Percentiles rank a stretch among this genome's conserved stretches.
phyloP scores from a whole-genome alignment of 2,888 invertebrate species.

The Euclidia mi region DNA sequence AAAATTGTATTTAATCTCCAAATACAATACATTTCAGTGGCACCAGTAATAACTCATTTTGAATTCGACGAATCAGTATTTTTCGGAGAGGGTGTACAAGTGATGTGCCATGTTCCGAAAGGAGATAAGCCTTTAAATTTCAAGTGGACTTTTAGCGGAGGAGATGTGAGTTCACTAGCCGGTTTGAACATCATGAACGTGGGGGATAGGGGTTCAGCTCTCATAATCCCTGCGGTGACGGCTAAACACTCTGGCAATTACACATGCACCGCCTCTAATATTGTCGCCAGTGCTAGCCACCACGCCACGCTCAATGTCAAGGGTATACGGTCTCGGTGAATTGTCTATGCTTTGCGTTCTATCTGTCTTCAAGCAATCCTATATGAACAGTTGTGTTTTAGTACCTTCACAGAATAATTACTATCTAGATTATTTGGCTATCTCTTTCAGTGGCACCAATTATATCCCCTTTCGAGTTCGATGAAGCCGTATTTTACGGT shows the following conservation, averaged over 20 bases:
- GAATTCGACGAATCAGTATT: slow-evolving; percentile 90
- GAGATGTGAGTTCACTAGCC: slow-evolving; percentile 88
- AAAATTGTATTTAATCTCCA: slow-evolving; percentile 21
- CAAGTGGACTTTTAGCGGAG: slow-evolving; percentile 93
- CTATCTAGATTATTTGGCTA: slow-evolving; percentile 42
- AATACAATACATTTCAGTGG: slow-evolving; percentile 84
- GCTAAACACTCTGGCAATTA: slow-evolving; percentile 93
- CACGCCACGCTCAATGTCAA: slow-evolving; percentile 91
- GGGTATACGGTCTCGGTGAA: slow-evolving; percentile 85
- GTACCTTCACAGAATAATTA: slow-evolving; percentile 31
- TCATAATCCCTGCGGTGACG: slow-evolving; percentile 92
- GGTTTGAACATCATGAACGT: slow-evolving; percentile 92
- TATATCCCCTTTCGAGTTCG: slow-evolving; percentile 90
- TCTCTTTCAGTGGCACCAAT: slow-evolving; percentile 90
- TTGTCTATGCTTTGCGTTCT: slow-evolving; percentile 73
- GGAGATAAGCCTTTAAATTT: slow-evolving; percentile 93
- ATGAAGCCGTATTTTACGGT: slow-evolving; percentile 88
- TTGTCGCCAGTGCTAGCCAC: slow-evolving; percentile 90
- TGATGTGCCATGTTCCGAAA: slow-evolving; percentile 91
- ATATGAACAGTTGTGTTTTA: slow-evolving; percentile 25
- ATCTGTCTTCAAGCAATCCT: slow-evolving; percentile 55
- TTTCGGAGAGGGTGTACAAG: slow-evolving; percentile 90
- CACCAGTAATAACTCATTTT: slow-evolving; percentile 90
- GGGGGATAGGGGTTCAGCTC: slow-evolving; percentile 91
- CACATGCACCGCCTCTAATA: slow-evolving; percentile 91